A percentile compares a stretch with the other conserved stretches of the same genome.
These are phyloP conservation scores for Onychomys arenicola DNA, from an alignment of 2,797 vertebrate species.

Conservation along the genomic window DNA sequence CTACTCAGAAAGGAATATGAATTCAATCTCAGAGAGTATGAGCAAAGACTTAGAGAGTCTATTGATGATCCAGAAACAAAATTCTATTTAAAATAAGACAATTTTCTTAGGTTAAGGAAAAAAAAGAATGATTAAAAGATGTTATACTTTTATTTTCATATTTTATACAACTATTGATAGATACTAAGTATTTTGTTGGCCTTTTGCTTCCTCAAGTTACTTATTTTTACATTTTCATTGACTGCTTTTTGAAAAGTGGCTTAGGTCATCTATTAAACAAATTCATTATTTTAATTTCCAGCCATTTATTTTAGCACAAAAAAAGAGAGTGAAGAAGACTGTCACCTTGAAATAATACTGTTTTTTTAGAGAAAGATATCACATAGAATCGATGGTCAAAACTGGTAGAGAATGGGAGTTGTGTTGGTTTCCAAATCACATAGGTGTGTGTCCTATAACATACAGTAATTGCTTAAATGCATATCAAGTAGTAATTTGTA, in stretches of 20 bases:
- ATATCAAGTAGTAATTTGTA: not conserved
- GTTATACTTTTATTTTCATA: slow-evolving; percentile 16
- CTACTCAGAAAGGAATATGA: slow-evolving; percentile 44
- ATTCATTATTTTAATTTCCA: not conserved
- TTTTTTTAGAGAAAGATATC: not conserved
- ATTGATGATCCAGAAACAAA: not conserved
- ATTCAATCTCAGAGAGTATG: slow-evolving; percentile 4
- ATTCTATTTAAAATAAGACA: slow-evolving; percentile 15
- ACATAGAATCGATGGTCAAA: not conserved
- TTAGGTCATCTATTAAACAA: not conserved
- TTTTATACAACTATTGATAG: not conserved
- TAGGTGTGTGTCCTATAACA: not conserved
- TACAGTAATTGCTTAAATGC: not conserved
- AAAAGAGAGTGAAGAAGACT: not conserved
- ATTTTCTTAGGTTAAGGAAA: not conserved
- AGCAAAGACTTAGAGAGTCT: not conserved
- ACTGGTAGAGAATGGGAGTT: not conserved
- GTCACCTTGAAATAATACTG: not conserved
- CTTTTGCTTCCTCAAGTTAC: not conserved
- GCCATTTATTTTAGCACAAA: not conserved
- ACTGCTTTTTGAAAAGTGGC: not conserved
- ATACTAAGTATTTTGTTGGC: not conserved
- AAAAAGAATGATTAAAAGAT: not conserved
- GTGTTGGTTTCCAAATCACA: not conserved
- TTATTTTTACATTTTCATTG: slow-evolving; percentile 11